Evolutionary conservation across 2,113 vertebrate genomes (phyloP).

Genomic region (Toxostoma redivivum): DNA sequence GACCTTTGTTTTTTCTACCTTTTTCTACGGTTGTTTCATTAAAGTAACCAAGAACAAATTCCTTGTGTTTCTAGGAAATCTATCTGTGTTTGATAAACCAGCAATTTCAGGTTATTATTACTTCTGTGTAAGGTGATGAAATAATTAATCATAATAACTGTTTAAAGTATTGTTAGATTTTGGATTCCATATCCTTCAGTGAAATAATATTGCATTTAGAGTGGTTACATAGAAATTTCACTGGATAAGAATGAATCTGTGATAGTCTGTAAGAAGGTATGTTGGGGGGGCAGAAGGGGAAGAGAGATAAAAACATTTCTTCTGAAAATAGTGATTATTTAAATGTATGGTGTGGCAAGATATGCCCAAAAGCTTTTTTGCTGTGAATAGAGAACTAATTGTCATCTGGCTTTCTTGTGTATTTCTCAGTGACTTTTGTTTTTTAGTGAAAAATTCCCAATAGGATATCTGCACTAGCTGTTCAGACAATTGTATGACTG

Average conservation of each 20-base stretch:
- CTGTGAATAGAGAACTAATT: not conserved
- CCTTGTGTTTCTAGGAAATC: not conserved
- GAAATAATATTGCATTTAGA: not conserved
- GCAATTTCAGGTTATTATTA: not conserved
- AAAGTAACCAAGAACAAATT: not conserved
- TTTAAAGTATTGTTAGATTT: not conserved
- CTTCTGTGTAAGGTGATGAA: not conserved
- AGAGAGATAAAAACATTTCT: not conserved
- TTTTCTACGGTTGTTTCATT: not conserved
- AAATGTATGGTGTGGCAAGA: not conserved
- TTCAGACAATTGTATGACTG: not conserved
- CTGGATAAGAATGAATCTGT: not conserved
- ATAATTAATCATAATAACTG: not conserved
- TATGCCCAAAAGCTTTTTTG: fast-evolving
- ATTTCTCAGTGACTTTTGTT: not conserved
- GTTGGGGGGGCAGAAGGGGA: fast-evolving
- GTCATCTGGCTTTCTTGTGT: not conserved
- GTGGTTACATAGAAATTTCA: not conserved
- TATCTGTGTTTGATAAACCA: not conserved
- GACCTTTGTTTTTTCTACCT: not conserved
- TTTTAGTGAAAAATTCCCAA: not conserved
- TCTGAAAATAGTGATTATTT: not conserved
- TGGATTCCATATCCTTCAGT: not conserved
- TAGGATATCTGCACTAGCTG: not conserved
- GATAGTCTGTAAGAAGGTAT: not conserved